Percentiles rank a stretch among this genome's conserved stretches.
Conservation (phyloP, 2,888 invertebrate genomes). For the Sphaerophoria rueppellii region DNA sequence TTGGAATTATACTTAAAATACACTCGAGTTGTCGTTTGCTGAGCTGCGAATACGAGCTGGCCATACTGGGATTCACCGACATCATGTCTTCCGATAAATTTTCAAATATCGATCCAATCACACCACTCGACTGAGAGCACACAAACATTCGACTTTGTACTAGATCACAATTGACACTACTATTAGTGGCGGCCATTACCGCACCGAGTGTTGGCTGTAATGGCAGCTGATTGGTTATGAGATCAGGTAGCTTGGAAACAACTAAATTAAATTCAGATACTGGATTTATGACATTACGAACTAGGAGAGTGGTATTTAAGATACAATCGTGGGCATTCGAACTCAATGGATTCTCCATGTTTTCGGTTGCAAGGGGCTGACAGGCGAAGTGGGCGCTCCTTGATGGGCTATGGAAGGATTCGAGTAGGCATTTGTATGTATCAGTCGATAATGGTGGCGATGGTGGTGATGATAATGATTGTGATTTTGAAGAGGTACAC, state of each 20-base stretch:
- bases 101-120: conserved; percentile 56
- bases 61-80: conserved; percentile 46
- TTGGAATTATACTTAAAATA: conserved; percentile 55
- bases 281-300: conserved; percentile 77
- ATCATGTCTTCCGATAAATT: conserved; percentile 34
- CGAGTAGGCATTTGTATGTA: conserved; percentile 80
- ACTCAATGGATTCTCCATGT: conserved; percentile 51
- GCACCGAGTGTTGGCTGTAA: conserved; percentile 60
- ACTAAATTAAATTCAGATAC: conserved; percentile 79
- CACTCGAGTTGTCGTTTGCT: conserved; percentile 59
- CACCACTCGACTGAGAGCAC: conserved; percentile 70
- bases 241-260: conserved; percentile 75
- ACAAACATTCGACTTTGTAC: conserved; percentile 74
- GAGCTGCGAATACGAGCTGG: conserved; percentile 5
- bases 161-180: conserved; percentile 75
- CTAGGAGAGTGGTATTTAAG: conserved; percentile 77
- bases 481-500: conserved; percentile 74
- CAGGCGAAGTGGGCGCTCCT: conserved; percentile 76
- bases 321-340: conserved; percentile 74
- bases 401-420: conserved; percentile 75
- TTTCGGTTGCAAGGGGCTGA: conserved; percentile 43
- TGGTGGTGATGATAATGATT: conserved; percentile 20
- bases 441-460: conserved; percentile 56
- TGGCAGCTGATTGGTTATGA: conserved; percentile 69
- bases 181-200: conserved; percentile 58